A percentile compares a stretch with the other conserved stretches of the same genome.
Conservation (phyloP, 37 sponge, comb jelly and placozoan genomes). For the Lycopodina hypogea region DNA sequence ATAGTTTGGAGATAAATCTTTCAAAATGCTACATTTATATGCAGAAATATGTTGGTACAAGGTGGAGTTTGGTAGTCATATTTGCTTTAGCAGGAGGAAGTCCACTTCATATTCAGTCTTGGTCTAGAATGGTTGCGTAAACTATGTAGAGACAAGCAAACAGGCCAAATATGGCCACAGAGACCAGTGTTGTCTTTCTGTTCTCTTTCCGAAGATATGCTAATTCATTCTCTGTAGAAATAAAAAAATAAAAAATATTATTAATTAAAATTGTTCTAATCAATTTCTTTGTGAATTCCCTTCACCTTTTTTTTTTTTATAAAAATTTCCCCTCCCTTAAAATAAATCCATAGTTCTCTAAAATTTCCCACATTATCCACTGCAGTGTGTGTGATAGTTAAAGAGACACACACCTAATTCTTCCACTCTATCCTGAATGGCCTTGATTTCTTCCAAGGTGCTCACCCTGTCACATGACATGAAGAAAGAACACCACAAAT, state of each 20-base stretch:
- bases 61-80: too few relatives aligned
- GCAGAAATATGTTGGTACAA: too few relatives aligned
- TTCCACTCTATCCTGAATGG: neutral
- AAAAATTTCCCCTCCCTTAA: neutral
- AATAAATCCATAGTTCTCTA: neutral
- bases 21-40: too few relatives aligned
- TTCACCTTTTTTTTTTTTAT: neutral
- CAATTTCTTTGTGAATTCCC: neutral
- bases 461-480: too few relatives aligned
- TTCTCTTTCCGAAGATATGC: slow-evolving; percentile 48
- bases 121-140: neutral
- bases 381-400: neutral
- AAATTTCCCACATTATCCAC: too few relatives aligned
- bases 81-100: too few relatives aligned
- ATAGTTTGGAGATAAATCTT: too few relatives aligned
- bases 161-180: slow-evolving; percentile 30
- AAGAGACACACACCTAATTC: neutral
- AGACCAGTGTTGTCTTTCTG: slow-evolving; percentile 40
- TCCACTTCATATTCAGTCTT: too few relatives aligned
- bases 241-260: neutral
- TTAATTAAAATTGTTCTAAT: too few relatives aligned
- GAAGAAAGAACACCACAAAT: too few relatives aligned
- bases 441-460: neutral
- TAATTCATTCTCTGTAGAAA: slow-evolving; percentile 18
- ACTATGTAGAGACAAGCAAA: neutral